phyloP scores from a whole-genome alignment of 23 tunicate species.

The Styela plicata region DNA sequence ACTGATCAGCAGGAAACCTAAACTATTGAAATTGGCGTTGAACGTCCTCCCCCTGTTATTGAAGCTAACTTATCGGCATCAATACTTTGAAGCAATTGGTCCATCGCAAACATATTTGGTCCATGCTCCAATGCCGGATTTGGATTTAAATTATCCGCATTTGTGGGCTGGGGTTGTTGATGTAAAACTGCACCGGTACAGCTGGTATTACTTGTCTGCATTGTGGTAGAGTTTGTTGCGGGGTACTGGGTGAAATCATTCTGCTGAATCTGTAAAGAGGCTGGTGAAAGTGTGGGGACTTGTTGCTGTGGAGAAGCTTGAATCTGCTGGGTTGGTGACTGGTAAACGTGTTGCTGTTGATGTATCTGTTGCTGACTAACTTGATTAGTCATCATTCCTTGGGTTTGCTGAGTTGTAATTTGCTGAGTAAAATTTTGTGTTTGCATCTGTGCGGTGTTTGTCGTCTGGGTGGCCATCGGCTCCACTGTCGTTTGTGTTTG shows the following conservation, averaged over 20 bases:
- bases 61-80: conserved; percentile 16
- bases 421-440: neutral
- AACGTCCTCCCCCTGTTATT: conserved; percentile 27
- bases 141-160: neutral
- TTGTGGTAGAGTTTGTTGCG: neutral
- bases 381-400: too few species aligned
- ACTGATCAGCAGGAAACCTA: neutral
- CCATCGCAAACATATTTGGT: conserved; percentile 22
- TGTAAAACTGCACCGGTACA: neutral
- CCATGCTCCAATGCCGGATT: neutral
- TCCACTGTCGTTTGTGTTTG: too few species aligned
- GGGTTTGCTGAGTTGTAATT: neutral
- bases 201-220: neutral
- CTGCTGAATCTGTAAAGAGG: neutral
- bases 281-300: neutral
- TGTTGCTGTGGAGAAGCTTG: neutral
- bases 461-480: neutral
- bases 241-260: neutral
- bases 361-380: neutral
- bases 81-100: conserved; percentile 18
- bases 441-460: neutral
- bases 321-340: neutral
- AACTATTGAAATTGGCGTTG: conserved; percentile 13
- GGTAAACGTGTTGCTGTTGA: neutral
- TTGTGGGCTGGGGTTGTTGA: neutral